Evolutionary conservation across 2,888 invertebrate genomes (phyloP).

Genomic region (Cryptophagus acutangulus): DNA sequence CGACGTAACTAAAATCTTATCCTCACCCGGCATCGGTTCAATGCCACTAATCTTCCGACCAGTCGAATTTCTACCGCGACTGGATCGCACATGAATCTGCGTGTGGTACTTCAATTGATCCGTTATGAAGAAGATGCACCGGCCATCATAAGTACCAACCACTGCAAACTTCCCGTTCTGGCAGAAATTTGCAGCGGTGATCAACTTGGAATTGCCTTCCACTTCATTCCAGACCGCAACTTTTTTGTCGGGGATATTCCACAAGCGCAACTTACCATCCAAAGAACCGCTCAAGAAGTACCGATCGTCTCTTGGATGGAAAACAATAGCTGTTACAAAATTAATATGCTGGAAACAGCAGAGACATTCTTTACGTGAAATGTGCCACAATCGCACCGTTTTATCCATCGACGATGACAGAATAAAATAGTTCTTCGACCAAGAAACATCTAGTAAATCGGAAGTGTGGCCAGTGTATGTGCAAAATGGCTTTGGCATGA

Average conservation of each 20-base stretch:
- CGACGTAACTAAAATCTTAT: slow-evolving; percentile 93
- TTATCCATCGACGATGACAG: slow-evolving; percentile 98
- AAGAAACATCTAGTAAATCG: slow-evolving; percentile 92
- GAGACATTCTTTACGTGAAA: slow-evolving; percentile 92
- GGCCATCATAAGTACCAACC: slow-evolving; percentile 96
- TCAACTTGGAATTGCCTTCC: slow-evolving; percentile 88
- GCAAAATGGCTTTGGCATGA: slow-evolving; percentile 88
- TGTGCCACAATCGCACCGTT: slow-evolving; percentile 96
- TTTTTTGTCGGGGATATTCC: slow-evolving; percentile 99
- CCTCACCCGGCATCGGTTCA: slow-evolving; percentile 93
- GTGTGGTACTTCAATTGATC: slow-evolving; percentile 98
- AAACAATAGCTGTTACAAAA: slow-evolving; percentile 98
- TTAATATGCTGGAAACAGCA: slow-evolving; percentile 99
- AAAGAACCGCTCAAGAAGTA: slow-evolving; percentile 95
- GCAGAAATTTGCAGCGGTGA: slow-evolving; percentile 96
- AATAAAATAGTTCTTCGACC: slow-evolving; percentile 98
- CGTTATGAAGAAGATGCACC: slow-evolving; percentile 96
- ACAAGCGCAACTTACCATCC: slow-evolving; percentile 95
- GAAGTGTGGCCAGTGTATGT: slow-evolving; percentile 93
- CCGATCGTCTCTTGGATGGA: slow-evolving; percentile 88
- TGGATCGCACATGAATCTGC: slow-evolving; percentile 92
- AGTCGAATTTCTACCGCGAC: slow-evolving; percentile 90
- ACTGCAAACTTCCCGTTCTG: slow-evolving; percentile 98
- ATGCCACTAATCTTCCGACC: slow-evolving; percentile 96
- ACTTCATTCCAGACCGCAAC: slow-evolving; percentile 98